Base-by-base conservation (phyloP, 1,140 invertebrate species). In the Lepidurus packardi region DNA sequence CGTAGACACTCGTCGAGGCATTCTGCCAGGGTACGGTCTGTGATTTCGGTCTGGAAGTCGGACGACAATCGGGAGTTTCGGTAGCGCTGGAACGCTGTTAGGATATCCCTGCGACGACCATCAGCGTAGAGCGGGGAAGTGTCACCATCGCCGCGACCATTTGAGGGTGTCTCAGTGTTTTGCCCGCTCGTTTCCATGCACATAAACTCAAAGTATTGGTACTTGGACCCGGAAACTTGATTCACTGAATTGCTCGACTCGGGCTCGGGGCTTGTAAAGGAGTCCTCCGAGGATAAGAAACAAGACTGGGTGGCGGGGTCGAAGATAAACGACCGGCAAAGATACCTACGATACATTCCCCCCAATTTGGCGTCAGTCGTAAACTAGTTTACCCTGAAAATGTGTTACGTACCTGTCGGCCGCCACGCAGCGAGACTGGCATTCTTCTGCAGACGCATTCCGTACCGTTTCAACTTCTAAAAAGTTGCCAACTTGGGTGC, bases 41-140 rank as follows among this genome's bases (percentile, higher is more conserved):
- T 94, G 81, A 94, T 94, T 84, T 96, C 94, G 1, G 93, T 94
- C 85, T 95, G 93, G 84, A 93, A 94, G 84, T 94, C 93, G 5
- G 91, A 92, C 75, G 92, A 92, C 2, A 95, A 87, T 75, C 93
- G 87, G 81, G 92, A 93, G 85, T 94, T 94, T 78, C 94, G 86
- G 85, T 94, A 94, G 79, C 94, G 87, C 85, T 95, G 93, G 86
- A 96, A 94, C 34, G 94, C 94, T 1, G 93, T 94, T 10, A 81
- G 77, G 13, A 83, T 80, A 84, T 95, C 93, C 41, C 93, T 92
- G 47, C 92, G 86, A 73, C 92, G 89, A 11, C 92, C 92, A 80
- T 91, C 91, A 13, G 91, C 90, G 84, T 93, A 94, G 74, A 94
- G 86, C 84, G 93, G 92, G 78, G 92, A 92, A 78, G 92, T 91